A percentile compares a stretch with the other conserved stretches of the same genome.
Conservation (phyloP, 2,888 invertebrate genomes). For the Sinodicranocentrus sp. region DNA sequence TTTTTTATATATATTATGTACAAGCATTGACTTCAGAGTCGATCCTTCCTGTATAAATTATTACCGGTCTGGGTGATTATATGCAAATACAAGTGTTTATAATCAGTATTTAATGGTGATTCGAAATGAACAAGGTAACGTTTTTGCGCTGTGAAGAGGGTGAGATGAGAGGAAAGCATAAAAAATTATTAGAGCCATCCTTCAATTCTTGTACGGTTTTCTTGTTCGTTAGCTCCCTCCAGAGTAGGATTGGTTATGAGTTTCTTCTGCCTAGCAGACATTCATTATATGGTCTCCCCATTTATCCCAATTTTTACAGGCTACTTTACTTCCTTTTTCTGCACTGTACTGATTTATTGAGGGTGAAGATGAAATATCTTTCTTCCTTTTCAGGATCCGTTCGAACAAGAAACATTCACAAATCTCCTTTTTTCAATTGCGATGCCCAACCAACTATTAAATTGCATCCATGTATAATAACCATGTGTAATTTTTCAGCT, state of each 20-base stretch:
- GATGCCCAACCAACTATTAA: too few species aligned
- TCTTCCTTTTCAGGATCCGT: slow-evolving; percentile 27
- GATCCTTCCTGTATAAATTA: slow-evolving; percentile 6
- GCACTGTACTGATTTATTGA: slow-evolving; percentile 27
- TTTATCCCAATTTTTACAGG: slow-evolving; percentile 5
- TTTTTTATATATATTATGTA: too few species aligned
- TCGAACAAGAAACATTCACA: slow-evolving; percentile 21
- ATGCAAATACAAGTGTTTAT: slow-evolving; percentile 49
- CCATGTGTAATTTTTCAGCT: not conserved
- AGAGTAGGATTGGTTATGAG: too few species aligned
- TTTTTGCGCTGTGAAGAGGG: too few species aligned
- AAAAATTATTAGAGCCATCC: too few species aligned
- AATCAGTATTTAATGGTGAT: slow-evolving; percentile 59
- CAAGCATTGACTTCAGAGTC: too few species aligned
- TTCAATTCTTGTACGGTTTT: too few species aligned
- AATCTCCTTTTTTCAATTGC: slow-evolving; percentile 39
- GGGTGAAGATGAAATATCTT: slow-evolving; percentile 24
- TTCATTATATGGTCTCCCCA: not conserved
- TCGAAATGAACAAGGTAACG: not conserved
- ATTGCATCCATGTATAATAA: slow-evolving; percentile 7
- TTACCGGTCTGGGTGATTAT: slow-evolving; percentile 35
- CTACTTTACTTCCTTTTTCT: slow-evolving; percentile 49
- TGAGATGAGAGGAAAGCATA: too few species aligned
- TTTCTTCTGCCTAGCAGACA: too few species aligned
- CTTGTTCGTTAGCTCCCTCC: too few species aligned